Conservation (phyloP, 2,888 invertebrate species). For the Nymphalis polychloros region DNA sequence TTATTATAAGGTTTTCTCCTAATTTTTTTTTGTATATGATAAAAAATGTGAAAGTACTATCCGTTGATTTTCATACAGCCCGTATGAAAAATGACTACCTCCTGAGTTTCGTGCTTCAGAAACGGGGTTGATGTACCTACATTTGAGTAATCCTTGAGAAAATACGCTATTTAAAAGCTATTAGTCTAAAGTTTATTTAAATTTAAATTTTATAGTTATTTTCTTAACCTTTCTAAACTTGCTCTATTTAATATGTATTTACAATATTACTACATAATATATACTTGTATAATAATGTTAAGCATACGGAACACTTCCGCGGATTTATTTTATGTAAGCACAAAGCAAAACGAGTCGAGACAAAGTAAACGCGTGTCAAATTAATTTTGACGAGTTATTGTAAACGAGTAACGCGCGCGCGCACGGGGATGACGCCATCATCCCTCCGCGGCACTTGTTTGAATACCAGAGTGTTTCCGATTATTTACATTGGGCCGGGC, state of each 20-base stretch:
- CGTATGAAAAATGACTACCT: no score
- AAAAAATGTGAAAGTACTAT: no score
- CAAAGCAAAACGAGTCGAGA: not conserved
- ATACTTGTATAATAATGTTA: no score
- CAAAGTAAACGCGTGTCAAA: conserved; percentile 8
- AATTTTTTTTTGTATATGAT: no score
- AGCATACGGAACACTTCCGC: not conserved
- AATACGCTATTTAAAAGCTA: no score
- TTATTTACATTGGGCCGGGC: not conserved
- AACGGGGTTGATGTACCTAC: no score
- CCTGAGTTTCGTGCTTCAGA: no score
- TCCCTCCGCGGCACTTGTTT: not conserved
- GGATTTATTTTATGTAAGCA: not conserved
- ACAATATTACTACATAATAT: not conserved
- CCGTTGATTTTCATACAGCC: no score
- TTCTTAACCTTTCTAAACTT: not conserved
- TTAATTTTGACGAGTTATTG: not conserved
- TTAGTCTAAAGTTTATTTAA: no score
- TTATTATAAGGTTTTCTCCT: no score
- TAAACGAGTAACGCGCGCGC: not conserved
- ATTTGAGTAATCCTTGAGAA: no score
- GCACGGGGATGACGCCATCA: conserved; percentile 1
- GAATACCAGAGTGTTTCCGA: not conserved
- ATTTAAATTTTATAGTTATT: no score
- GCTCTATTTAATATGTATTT: not conserved